Evolutionary conservation across 1,140 invertebrate species (phyloP), one percentile per base, ranked within the genome.

Genomic region (Drosophila elegans): DNA sequence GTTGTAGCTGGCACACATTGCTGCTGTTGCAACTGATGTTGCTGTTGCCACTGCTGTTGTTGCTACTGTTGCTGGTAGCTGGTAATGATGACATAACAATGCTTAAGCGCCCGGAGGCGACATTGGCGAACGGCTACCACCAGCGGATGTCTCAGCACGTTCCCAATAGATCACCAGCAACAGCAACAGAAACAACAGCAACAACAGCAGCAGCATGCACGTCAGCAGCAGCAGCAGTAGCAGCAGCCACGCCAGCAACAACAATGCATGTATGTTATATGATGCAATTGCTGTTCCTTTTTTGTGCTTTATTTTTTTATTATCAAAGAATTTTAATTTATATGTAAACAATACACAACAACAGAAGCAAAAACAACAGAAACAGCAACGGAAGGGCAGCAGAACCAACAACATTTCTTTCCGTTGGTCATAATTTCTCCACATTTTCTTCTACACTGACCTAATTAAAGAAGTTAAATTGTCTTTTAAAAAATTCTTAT

Each of bases 61-160:
- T 74, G 13, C 12, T 54, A 21, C 12, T 62, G 34, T 16, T 61
- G 45, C 21, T 82, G 59, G 48, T 74, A 60, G 71, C 82, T 88
- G 83, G 83, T 78, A 83, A 86, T 86, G 83, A 88, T 89, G 84
- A 88, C 80, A 89, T 88, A 88, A 89, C 84, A 88, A 88, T 88
- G 84, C 84, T 88, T 74, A 80, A 89, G 85, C 79, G 85, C 84
- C 67, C 83, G 64, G 73, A 64, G 79, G 83, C 82, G 62, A 69
- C 78, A 88, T 73, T 80, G 83, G 63, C 66, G 85, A 39, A 52
- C 77, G 62, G 51, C 51, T 45, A 69, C 39, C 59, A 60, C 39
- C 59, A 76, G 66, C 84, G 82, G 78, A 88, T 86, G 79, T 76
- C 83, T 86, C 82, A 67, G 79, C 84, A 89, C 84, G 84, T 89